Base-by-base conservation (phyloP, 2,888 invertebrate species). In the Venusia cambrica region DNA sequence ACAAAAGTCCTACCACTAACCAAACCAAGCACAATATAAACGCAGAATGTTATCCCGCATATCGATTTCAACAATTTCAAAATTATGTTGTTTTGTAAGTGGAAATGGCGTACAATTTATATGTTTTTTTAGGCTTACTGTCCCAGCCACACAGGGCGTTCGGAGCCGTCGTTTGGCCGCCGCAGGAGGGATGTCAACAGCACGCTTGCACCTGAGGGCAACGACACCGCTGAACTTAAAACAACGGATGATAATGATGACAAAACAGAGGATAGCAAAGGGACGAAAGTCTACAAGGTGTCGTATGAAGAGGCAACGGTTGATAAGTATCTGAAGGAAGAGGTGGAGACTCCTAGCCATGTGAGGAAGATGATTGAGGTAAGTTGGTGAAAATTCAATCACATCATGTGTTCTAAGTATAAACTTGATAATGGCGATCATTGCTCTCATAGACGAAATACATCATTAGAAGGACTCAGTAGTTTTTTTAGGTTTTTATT, bases 321-420 rank as follows among this genome's bases (percentile, higher is more conserved):
- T 7, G 80, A 81, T 47, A 77, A 80, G 26, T 83, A 87, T 49
- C 69, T 88, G 28, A 88, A 89, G 45, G 81, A 88, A 17, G 88
- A 88, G 17, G 85, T 88, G 4, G 89, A 89, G 28, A 89, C 88
- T 2, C 91, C 92, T 5, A 95, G 96, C 66, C 94, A 93, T 67
- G 95, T 96, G 13, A 87, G 95, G 47, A 95, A 95, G 85, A 95
- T 96, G 94, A 95, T 96, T 51, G 94, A 95, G 89, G 95, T 94
- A 74, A 66, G 51, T n/a, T n/a, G n/a, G n/a, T n/a, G n/a, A n/a
- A n/a, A n/a, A n/a, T n/a, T n/a, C n/a, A n/a, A n/a, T n/a, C n/a
- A n/a, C n/a, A n/a, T n/a, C n/a, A n/a, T n/a, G n/a, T n/a, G n/a
- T n/a, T n/a, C n/a, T n/a, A n/a, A n/a, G n/a, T n/a, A n/a, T n/a